phyloP scores from a whole-genome alignment of 2,888 invertebrate species.

The Idaea biselata region DNA sequence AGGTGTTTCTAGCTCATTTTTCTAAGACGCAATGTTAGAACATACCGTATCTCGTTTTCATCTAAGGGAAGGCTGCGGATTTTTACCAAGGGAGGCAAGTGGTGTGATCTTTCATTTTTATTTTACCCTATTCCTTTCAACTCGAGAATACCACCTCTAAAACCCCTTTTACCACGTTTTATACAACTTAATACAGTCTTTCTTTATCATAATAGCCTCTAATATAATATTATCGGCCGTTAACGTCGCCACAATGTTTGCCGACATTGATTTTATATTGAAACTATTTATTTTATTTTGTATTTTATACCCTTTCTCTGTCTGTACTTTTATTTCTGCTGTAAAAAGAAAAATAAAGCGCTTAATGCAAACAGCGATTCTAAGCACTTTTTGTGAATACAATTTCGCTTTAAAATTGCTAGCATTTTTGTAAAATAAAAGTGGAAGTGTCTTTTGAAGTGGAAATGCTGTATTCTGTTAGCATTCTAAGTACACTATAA shows the following conservation, averaged over 20 bases:
- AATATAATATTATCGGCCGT: constrained; percentile 46
- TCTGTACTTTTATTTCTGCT: background rate
- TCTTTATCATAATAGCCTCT: constrained; percentile 45
- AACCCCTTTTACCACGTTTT: constrained; percentile 2
- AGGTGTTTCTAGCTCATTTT: too few relatives aligned
- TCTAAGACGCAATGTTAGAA: too few relatives aligned
- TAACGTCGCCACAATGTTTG: constrained; percentile 39
- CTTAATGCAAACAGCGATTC: background rate
- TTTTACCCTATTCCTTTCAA: background rate
- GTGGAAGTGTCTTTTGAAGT: background rate
- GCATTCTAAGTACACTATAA: too few relatives aligned
- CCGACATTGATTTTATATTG: constrained; percentile 46
- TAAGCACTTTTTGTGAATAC: background rate
- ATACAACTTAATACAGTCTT: constrained; percentile 30
- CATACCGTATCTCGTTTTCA: too few relatives aligned
- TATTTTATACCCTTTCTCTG: background rate
- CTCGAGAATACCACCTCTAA: constrained; percentile 18
- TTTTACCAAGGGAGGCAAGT: too few relatives aligned
- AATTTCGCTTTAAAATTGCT: background rate
- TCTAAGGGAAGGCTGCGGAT: too few relatives aligned
- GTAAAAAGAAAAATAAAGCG: background rate
- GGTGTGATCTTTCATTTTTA: background rate
- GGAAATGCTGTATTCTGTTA: background rate
- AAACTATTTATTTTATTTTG: constrained; percentile 19
- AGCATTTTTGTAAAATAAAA: background rate